Conservation (phyloP, 2,888 invertebrate genomes). For the Cephus spinipes region DNA sequence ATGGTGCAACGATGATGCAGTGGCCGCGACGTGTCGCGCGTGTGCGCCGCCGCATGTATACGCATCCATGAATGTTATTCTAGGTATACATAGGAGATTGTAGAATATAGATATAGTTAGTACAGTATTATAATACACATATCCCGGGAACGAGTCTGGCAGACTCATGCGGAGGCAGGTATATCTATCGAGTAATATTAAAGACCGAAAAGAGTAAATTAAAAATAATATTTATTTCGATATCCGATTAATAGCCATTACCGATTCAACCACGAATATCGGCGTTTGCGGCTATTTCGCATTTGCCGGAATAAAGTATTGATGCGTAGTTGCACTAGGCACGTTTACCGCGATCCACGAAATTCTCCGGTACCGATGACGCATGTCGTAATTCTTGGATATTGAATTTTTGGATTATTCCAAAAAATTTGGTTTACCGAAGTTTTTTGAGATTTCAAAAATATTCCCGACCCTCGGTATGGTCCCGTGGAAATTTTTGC, state of each 20-base stretch:
- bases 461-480: neutral
- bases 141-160: neutral
- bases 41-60: constrained; percentile 15
- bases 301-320: constrained; percentile 56
- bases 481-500: neutral
- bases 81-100: neutral
- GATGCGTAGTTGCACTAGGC: constrained; percentile 31
- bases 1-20: constrained; percentile 64
- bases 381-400: neutral
- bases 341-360: neutral
- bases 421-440: neutral
- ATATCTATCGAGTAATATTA: neutral
- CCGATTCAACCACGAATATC: constrained; percentile 52
- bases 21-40: constrained; percentile 55
- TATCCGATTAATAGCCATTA: constrained; percentile 56
- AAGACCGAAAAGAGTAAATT: neutral
- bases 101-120: neutral
- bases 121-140: neutral
- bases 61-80: constrained; percentile 18
- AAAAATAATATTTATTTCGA: constrained; percentile 50
- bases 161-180: neutral
- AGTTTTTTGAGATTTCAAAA: neutral
- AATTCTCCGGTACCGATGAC: neutral
- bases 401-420: neutral
- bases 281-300: constrained; percentile 56